Conservation (phyloP, 2,113 vertebrate species). For the Alexandromys fortis region DNA sequence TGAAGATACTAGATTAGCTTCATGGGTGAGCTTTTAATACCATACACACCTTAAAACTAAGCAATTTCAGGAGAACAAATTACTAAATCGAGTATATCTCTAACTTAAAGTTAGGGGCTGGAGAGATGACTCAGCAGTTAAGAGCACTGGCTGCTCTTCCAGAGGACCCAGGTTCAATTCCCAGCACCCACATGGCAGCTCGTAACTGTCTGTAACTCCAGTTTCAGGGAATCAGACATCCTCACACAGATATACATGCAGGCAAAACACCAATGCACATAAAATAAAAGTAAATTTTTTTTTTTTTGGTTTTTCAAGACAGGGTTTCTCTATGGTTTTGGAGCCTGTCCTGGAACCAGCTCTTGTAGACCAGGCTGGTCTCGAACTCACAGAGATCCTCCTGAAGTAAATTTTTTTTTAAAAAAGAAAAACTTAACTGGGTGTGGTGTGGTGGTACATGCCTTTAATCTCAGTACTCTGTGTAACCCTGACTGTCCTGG, state of each 20-base stretch:
- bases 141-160: background rate
- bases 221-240: background rate
- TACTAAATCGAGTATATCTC: background rate
- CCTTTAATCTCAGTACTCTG: background rate
- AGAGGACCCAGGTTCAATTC: background rate
- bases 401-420: background rate
- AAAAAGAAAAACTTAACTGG: background rate
- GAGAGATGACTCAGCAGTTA: background rate
- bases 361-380: too few relatives aligned
- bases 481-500: background rate
- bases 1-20: background rate
- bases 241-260: background rate
- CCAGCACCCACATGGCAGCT: background rate
- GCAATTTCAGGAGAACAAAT: constrained; percentile 4
- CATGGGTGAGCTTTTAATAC: background rate
- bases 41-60: background rate
- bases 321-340: too few relatives aligned
- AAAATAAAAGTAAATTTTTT: background rate
- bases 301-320: too few relatives aligned
- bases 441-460: background rate
- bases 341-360: too few relatives aligned
- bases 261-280: background rate
- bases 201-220: background rate
- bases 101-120: background rate
- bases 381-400: too few relatives aligned